Evolutionary conservation across 2,113 vertebrate species (phyloP).

Genomic region (Cryptoleucopteryx plumbea): DNA sequence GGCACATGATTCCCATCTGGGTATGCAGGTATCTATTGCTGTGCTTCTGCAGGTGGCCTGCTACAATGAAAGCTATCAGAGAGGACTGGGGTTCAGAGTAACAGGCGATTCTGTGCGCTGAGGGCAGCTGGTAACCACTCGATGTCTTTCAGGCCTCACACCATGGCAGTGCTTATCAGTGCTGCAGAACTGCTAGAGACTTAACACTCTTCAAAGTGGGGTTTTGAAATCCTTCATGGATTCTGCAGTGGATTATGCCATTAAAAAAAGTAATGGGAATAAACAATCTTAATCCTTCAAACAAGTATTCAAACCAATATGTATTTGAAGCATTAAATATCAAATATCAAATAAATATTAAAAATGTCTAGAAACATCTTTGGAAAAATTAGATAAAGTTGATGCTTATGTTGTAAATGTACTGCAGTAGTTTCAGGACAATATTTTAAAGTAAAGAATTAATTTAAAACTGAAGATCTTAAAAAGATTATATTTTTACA

Average conservation of each 20-base stretch:
- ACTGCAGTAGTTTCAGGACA: background rate
- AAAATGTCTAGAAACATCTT: background rate
- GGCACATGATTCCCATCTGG: background rate
- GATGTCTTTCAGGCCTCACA: background rate
- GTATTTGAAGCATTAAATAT: background rate
- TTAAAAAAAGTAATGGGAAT: background rate
- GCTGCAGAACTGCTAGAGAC: background rate
- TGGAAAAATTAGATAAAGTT: background rate
- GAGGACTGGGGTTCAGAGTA: background rate
- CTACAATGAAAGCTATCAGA: rapidly evolving
- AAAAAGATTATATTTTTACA: background rate
- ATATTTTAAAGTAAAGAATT: background rate
- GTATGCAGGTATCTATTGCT: background rate
- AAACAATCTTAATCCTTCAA: background rate
- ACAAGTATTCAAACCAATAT: background rate
- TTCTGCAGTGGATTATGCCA: background rate
- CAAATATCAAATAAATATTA: background rate
- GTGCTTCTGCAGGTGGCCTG: background rate
- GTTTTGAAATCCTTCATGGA: background rate
- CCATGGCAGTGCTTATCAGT: background rate
- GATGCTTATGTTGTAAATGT: background rate
- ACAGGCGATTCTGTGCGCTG: rapidly evolving
- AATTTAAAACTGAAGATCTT: background rate
- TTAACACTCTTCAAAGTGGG: background rate
- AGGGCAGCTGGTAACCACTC: background rate